These are phyloP conservation scores for Corythoichthys haematopterus DNA, from an alignment of 2,113 vertebrate species.

Conservation along the genomic window DNA sequence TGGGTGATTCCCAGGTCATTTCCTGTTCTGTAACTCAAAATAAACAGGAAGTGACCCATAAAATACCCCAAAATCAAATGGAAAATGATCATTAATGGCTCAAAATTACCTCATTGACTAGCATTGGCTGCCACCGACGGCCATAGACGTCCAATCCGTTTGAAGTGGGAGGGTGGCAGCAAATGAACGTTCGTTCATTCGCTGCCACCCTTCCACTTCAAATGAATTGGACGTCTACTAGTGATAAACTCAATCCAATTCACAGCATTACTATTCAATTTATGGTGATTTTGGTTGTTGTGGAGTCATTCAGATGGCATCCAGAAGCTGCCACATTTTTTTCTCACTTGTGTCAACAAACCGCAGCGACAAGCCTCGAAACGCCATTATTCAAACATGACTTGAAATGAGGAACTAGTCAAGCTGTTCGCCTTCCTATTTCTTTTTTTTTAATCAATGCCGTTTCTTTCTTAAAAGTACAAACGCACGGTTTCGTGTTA, in stretches of 20 bases:
- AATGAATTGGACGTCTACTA: no score
- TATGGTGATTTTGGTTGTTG: neutral
- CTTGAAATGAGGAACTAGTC: neutral
- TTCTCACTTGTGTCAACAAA: constrained; percentile 2
- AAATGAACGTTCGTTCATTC: no score
- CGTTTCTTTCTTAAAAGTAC: neutral
- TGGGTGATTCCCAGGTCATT: no score
- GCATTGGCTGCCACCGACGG: no score
- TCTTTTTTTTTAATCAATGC: neutral
- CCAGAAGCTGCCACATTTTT: neutral
- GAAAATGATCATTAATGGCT: no score
- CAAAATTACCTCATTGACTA: no score
- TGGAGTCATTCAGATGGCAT: neutral
- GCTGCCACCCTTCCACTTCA: no score
- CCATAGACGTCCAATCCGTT: no score
- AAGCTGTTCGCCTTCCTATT: neutral
- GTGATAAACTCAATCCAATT: neutral
- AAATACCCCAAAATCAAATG: no score
- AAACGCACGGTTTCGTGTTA: neutral
- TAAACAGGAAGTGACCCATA: no score
- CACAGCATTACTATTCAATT: neutral
- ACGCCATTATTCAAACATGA: neutral
- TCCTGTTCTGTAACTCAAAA: no score
- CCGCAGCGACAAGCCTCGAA: neutral
- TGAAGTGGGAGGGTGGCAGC: no score